phyloP scores from a whole-genome alignment of 2,113 vertebrate genomes.

The Lepisosteus oculatus region DNA sequence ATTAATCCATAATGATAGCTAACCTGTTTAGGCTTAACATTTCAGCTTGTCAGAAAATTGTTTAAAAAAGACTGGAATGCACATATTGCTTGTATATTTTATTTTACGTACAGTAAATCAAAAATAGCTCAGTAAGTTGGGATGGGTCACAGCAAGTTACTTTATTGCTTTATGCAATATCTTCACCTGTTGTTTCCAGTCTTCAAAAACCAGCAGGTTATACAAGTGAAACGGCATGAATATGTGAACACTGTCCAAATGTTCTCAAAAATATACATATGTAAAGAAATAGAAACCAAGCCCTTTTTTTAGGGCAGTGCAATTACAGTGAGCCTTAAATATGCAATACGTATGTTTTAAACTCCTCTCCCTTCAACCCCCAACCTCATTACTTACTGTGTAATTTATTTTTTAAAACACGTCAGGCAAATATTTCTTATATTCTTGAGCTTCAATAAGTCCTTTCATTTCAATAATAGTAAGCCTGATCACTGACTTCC shows the following conservation, averaged over 20 bases:
- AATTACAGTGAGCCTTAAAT: constrained; percentile 20
- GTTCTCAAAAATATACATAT: not conserved
- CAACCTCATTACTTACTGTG: too few species aligned
- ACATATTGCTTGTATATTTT: constrained; percentile 72
- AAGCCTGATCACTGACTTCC: constrained; percentile 3
- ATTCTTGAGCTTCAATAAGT: too few species aligned
- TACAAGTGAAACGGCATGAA: constrained; percentile 1
- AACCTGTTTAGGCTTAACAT: too few species aligned
- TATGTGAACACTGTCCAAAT: not conserved
- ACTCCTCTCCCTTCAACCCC: not conserved
- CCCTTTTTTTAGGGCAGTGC: constrained; percentile 6
- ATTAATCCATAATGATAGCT: too few species aligned
- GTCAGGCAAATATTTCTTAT: too few species aligned
- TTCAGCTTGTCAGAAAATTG: too few species aligned
- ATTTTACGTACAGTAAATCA: constrained; percentile 75
- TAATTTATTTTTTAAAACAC: too few species aligned
- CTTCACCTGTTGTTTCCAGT: constrained; percentile 30
- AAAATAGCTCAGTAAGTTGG: constrained; percentile 62
- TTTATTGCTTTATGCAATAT: constrained; percentile 42
- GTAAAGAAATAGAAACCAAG: constrained; percentile 5
- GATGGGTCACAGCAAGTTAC: constrained; percentile 52
- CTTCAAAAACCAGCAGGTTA: constrained; percentile 21
- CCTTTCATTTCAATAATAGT: too few species aligned
- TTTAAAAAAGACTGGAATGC: constrained; percentile 17
- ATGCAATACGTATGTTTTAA: not conserved